These are phyloP conservation scores for Pantelozetes paolii DNA, from an alignment of 2,888 invertebrate species.

Conservation along the genomic window DNA sequence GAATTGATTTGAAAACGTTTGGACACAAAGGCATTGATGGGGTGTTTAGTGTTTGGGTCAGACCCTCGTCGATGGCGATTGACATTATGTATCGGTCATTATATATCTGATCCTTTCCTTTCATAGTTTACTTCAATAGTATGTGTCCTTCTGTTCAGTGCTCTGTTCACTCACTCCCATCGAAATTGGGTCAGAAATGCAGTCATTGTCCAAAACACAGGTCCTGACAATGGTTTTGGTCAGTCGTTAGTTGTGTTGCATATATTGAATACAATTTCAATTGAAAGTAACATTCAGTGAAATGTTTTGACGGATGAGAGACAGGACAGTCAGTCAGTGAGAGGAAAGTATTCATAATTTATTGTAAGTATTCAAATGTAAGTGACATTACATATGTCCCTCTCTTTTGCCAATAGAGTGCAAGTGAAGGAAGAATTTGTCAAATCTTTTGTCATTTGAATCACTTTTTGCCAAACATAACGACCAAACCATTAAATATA, in stretches of 20 bases:
- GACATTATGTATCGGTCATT: not conserved
- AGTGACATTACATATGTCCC: slow-evolving; percentile 32
- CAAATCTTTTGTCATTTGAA: not conserved
- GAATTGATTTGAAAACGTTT: not conserved
- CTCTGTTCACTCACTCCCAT: slow-evolving; percentile 19
- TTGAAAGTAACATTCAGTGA: not conserved
- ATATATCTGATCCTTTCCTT: not conserved
- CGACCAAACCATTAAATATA: slow-evolving; percentile 27
- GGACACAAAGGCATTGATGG: not conserved
- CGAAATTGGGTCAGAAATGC: slow-evolving; percentile 13
- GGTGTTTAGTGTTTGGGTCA: slow-evolving; percentile 25
- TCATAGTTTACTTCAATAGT: slow-evolving; percentile 16
- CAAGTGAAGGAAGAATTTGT: slow-evolving; percentile 25
- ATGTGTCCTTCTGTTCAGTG: not conserved
- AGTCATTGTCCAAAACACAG: not conserved
- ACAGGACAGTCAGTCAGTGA: no score
- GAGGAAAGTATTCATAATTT: slow-evolving; percentile 19
- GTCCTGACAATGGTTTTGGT: not conserved
- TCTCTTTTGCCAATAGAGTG: not conserved
- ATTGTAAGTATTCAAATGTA: slow-evolving; percentile 10
- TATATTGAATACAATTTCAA: slow-evolving; percentile 22
- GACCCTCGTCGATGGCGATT: slow-evolving; percentile 23
- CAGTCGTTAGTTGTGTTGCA: slow-evolving; percentile 4
- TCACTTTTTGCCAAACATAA: not conserved
- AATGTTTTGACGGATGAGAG: slow-evolving; percentile 26